Percentiles rank a stretch among this genome's conserved stretches.
Evolutionary conservation across 2,113 vertebrate species (phyloP).

Genomic region (Martes martes): DNA sequence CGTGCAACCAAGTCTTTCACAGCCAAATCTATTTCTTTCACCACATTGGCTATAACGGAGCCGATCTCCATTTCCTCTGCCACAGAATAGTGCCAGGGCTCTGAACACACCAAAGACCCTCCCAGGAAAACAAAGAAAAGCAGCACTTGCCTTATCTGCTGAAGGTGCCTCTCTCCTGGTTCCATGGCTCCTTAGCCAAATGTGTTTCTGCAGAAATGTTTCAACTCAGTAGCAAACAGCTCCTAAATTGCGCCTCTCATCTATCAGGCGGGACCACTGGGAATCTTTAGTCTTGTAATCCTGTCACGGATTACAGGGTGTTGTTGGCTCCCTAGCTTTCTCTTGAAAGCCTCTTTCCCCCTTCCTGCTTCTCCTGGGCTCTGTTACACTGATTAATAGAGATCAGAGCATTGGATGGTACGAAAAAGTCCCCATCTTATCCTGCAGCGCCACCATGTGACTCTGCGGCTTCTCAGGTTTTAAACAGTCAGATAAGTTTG

Average conservation of each 20-base stretch:
- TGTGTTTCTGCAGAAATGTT: neutral
- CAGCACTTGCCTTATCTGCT: conserved; percentile 66
- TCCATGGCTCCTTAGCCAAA: conserved; percentile 32
- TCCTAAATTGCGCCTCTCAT: neutral
- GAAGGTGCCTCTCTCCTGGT: neutral
- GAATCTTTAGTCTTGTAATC: neutral
- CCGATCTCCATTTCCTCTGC: conserved; percentile 83
- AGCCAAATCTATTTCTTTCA: conserved; percentile 78
- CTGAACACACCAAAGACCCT: conserved; percentile 33
- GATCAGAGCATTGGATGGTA: neutral
- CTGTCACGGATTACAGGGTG: neutral
- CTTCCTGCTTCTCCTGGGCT: neutral
- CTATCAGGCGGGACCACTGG: neutral
- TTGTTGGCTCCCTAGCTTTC: neutral
- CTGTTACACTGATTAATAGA: neutral
- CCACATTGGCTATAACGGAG: conserved; percentile 81
- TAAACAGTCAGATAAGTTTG: neutral
- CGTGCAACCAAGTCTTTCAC: conserved; percentile 74
- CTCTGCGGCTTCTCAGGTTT: conserved; percentile 4
- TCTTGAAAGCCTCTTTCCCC: neutral
- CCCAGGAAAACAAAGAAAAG: conserved; percentile 65
- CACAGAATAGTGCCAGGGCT: conserved; percentile 51
- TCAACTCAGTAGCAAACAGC: neutral
- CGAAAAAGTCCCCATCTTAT: conserved; percentile 32
- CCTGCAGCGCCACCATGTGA: conserved; percentile 72